phyloP scores from a whole-genome alignment of 2,888 invertebrate genomes.

The Diloba caeruleocephala region DNA sequence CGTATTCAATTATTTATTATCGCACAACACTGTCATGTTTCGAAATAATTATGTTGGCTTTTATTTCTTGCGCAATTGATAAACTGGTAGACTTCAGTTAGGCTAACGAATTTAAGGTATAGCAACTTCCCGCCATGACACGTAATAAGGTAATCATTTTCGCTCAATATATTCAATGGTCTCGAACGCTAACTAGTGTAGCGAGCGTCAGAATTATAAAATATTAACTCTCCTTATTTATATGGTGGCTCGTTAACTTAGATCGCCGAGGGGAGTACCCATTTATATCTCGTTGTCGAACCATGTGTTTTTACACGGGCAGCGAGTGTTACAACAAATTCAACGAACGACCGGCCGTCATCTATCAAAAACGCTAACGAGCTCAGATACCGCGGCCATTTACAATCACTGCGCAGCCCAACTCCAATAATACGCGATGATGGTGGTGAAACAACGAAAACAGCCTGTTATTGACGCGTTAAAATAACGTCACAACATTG shows the following conservation, averaged over 20 bases:
- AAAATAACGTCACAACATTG: conserved; percentile 68
- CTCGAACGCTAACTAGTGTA: conserved; percentile 61
- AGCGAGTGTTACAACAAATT: conserved; percentile 85
- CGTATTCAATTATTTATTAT: conserved; percentile 69
- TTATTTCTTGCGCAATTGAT: conserved; percentile 43
- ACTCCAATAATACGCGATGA: conserved; percentile 82
- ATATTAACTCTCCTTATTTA: conserved; percentile 85
- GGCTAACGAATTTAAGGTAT: conserved; percentile 37
- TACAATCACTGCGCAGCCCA: conserved; percentile 76
- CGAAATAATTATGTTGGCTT: conserved; percentile 56
- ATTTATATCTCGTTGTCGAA: conserved; percentile 86
- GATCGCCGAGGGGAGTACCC: conserved; percentile 86
- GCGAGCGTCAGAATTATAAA: conserved; percentile 75
- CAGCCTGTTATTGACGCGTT: conserved; percentile 66
- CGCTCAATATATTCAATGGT: conserved; percentile 60
- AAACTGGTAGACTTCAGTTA: conserved; percentile 26
- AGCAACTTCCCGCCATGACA: conserved; percentile 30
- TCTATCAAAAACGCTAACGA: conserved; percentile 89
- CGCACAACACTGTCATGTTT: conserved; percentile 55
- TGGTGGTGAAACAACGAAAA: conserved; percentile 74
- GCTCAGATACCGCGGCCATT: conserved; percentile 83
- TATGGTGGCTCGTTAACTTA: conserved; percentile 86
- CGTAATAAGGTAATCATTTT: conserved; percentile 52
- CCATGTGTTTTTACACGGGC: conserved; percentile 84
- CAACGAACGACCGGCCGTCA: conserved; percentile 86